phyloP scores from a whole-genome alignment of 2,113 vertebrate species.

The Sphaerodactylus townsendi region DNA sequence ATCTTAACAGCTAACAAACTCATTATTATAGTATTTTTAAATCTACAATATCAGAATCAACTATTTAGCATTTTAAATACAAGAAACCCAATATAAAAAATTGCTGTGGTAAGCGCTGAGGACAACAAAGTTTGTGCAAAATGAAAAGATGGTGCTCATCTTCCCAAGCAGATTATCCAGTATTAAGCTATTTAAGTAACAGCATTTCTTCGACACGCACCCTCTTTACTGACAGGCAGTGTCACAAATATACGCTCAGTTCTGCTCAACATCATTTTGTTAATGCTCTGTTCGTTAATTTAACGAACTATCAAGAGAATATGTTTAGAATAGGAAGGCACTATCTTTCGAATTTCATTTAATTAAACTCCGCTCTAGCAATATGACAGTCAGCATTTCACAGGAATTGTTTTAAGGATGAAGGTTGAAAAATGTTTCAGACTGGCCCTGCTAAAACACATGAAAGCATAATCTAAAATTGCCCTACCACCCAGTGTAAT shows the following conservation, averaged over 20 bases:
- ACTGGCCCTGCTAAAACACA: constrained; percentile 55
- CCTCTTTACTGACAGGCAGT: constrained; percentile 30
- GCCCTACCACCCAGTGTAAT: constrained; percentile 55
- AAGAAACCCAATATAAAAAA: constrained; percentile 15
- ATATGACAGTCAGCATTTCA: constrained; percentile 71
- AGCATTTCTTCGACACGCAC: constrained; percentile 19
- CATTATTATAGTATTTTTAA: constrained; percentile 13
- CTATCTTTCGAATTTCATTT: constrained; percentile 73
- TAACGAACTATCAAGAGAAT: constrained; percentile 73
- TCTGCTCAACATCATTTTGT: constrained; percentile 61
- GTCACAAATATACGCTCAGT: constrained; percentile 46
- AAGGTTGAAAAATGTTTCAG: constrained; percentile 66
- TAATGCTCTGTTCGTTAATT: constrained; percentile 70
- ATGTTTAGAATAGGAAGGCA: constrained; percentile 61
- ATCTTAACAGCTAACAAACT: neutral
- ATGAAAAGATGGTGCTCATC: constrained; percentile 31
- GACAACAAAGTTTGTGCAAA: neutral
- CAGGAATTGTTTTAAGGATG: constrained; percentile 67
- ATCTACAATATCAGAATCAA: neutral
- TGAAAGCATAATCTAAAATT: constrained; percentile 67
- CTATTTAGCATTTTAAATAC: neutral
- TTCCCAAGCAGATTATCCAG: constrained; percentile 52
- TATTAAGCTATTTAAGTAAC: constrained; percentile 25
- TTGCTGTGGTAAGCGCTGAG: neutral
- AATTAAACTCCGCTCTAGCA: constrained; percentile 73